Conservation (phyloP, 2,113 vertebrate genomes). For the Semnornis frantzii region DNA sequence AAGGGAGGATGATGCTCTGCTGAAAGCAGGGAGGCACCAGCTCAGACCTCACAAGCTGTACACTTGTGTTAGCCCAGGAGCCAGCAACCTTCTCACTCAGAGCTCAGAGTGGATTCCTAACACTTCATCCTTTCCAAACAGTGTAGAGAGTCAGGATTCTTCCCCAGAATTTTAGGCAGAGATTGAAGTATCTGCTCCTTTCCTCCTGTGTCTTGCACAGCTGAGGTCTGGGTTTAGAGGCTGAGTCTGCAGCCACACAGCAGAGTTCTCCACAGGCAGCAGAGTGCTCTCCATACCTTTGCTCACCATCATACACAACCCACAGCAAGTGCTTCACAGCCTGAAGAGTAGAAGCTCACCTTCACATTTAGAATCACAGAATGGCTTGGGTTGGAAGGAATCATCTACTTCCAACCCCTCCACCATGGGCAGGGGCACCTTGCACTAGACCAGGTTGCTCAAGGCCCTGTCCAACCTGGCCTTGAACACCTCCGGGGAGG, state of each 20-base stretch:
- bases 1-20: not conserved
- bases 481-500: too few species aligned
- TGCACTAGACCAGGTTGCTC: too few species aligned
- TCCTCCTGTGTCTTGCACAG: rapidly evolving
- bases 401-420: too few species aligned
- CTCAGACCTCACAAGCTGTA: not conserved
- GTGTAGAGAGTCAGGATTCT: not conserved
- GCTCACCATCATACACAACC: not conserved
- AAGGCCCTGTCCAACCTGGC: too few species aligned
- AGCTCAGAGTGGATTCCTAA: not conserved
- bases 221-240: not conserved
- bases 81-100: not conserved
- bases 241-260: not conserved
- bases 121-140: not conserved
- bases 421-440: too few species aligned
- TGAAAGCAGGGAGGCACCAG: not conserved
- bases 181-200: not conserved
- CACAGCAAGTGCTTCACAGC: not conserved
- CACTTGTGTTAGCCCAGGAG: not conserved
- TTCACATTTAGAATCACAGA: rapidly evolving
- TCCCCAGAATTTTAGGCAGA: not conserved
- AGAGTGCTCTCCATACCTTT: not conserved
- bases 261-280: rapidly evolving
- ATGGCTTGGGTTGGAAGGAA: too few species aligned
- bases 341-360: not conserved